A percentile compares a stretch with the other conserved stretches of the same genome.
These are phyloP conservation scores for Perca schrenkii DNA, from an alignment of 2,113 vertebrate genomes.

Conservation along the genomic window DNA sequence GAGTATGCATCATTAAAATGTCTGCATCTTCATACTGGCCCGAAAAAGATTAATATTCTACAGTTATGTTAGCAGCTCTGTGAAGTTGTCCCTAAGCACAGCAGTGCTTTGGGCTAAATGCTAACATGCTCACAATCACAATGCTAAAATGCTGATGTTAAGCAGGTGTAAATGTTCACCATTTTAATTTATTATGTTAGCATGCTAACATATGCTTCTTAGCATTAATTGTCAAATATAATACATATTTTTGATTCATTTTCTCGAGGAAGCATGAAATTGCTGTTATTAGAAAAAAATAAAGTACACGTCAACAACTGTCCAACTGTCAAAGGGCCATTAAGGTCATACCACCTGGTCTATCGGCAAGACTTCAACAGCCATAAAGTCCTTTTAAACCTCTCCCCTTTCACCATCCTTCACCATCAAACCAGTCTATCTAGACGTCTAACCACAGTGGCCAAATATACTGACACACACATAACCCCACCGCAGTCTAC, in stretches of 20 bases:
- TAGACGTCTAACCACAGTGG: constrained; percentile 43
- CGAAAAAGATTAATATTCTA: not conserved
- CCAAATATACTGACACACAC: constrained; percentile 42
- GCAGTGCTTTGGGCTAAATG: not conserved
- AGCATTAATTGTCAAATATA: not conserved
- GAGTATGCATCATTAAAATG: constrained; percentile 22
- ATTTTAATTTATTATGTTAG: not conserved
- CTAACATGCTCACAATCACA: not conserved
- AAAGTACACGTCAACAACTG: not conserved
- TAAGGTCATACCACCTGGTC: constrained; percentile 7
- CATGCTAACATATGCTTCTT: not conserved
- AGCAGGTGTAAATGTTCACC: not conserved
- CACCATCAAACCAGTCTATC: constrained; percentile 38
- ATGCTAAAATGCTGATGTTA: not conserved
- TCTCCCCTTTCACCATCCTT: constrained; percentile 23
- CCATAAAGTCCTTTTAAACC: not conserved
- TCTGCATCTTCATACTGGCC: not conserved
- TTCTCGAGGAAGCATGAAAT: not conserved
- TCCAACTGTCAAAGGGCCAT: not conserved
- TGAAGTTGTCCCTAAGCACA: not conserved
- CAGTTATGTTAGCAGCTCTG: not conserved
- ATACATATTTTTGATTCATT: not conserved
- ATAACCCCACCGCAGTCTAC: constrained; percentile 47
- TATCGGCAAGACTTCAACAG: not conserved
- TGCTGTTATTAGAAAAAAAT: not conserved